phyloP scores from a whole-genome alignment of 2,113 vertebrate species.

The Microcebus griseorufus region DNA sequence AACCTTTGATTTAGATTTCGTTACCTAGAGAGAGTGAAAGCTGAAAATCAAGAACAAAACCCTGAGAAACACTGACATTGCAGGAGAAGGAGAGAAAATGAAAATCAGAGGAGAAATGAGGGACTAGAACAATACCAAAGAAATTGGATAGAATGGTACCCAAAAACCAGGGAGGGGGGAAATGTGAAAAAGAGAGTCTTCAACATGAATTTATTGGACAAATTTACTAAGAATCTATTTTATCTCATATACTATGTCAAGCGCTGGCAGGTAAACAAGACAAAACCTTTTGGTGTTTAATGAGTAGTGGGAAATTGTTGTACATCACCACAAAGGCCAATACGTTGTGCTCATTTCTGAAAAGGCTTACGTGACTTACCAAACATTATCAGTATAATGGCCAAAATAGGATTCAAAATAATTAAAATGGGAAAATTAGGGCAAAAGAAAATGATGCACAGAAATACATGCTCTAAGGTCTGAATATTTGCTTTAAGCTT shows the following conservation, averaged over 20 bases:
- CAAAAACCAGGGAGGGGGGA: neutral
- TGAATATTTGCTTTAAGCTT: neutral
- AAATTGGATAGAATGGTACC: neutral
- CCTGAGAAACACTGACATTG: neutral
- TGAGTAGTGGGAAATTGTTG: neutral
- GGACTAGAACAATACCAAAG: neutral
- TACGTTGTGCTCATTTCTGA: neutral
- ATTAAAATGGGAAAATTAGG: neutral
- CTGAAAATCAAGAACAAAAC: constrained; percentile 34
- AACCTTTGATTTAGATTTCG: neutral
- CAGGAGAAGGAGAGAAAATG: neutral
- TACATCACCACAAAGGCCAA: neutral
- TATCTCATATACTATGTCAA: neutral
- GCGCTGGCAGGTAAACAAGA: neutral
- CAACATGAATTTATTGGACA: neutral
- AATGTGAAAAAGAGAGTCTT: neutral
- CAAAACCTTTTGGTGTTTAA: neutral
- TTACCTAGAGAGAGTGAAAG: neutral
- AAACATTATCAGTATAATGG: neutral
- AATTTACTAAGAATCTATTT: neutral
- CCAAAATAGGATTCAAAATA: neutral
- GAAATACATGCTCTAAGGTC: neutral
- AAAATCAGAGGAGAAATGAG: neutral
- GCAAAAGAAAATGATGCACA: neutral
- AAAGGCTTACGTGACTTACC: neutral